Evolutionary conservation across 2,888 invertebrate genomes (phyloP).

Genomic region (Heliconius hortense): DNA sequence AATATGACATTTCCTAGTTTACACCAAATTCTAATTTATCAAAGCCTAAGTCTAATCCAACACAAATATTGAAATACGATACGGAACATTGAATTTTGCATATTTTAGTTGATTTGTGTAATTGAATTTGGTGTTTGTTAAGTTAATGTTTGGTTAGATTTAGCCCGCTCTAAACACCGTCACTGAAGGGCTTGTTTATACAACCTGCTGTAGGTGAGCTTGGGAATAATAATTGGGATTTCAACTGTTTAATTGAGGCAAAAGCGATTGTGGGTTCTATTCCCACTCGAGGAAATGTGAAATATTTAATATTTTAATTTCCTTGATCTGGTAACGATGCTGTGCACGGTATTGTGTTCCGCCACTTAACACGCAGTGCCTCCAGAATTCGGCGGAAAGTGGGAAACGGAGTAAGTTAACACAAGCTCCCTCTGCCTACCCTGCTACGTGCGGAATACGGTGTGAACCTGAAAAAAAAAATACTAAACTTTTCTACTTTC

Average conservation of each 20-base stretch:
- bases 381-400: too few species aligned
- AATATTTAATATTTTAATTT: too few species aligned
- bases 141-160: conserved; percentile 20
- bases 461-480: too few species aligned
- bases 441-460: too few species aligned
- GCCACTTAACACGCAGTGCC: too few species aligned
- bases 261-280: too few species aligned
- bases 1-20: background rate
- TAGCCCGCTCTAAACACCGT: conserved; percentile 1
- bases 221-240: background rate
- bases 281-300: too few species aligned
- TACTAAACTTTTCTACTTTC: too few species aligned
- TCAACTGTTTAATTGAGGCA: background rate
- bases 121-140: conserved; percentile 20
- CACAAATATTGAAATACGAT: conserved; percentile 12
- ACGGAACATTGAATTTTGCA: conserved; percentile 20
- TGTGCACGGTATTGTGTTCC: too few species aligned
- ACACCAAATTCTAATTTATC: conserved; percentile 1
- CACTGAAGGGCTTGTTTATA: background rate
- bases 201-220: background rate
- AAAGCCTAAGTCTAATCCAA: conserved; percentile 16
- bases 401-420: too few species aligned
- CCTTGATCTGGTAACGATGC: too few species aligned
- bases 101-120: conserved; percentile 22
- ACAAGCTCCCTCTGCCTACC: too few species aligned